These are phyloP conservation scores for Xiphias gladius DNA, from an alignment of 2,113 vertebrate genomes.

Conservation along the genomic window DNA sequence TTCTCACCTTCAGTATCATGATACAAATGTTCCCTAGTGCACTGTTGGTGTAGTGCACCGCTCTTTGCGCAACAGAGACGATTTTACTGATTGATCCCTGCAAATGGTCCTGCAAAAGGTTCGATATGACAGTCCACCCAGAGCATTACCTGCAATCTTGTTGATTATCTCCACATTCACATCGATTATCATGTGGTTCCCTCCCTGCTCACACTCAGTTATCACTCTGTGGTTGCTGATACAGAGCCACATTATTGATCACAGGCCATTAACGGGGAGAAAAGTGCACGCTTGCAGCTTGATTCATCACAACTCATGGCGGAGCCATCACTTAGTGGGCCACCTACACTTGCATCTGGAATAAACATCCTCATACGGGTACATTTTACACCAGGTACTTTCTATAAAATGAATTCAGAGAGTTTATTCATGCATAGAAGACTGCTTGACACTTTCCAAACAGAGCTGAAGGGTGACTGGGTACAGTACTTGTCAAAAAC, in stretches of 20 bases:
- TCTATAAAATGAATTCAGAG: constrained; percentile 9
- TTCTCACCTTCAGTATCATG: constrained; percentile 5
- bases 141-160: constrained; percentile 57
- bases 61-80: background rate
- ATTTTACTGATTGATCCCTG: constrained; percentile 47
- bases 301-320: constrained; percentile 54
- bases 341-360: constrained; percentile 39
- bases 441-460: background rate
- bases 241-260: constrained; percentile 64
- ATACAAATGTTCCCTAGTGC: constrained; percentile 24
- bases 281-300: constrained; percentile 57
- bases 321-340: constrained; percentile 39
- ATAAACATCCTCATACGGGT: constrained; percentile 33
- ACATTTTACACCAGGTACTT: background rate
- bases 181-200: constrained; percentile 61
- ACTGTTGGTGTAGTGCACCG: background rate
- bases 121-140: constrained; percentile 45
- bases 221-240: constrained; percentile 64
- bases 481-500: background rate
- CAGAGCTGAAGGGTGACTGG: constrained; percentile 1
- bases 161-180: constrained; percentile 69
- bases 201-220: constrained; percentile 39
- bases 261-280: constrained; percentile 64
- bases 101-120: constrained; percentile 48
- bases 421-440: constrained; percentile 8